Evolutionary conservation across 2,113 vertebrate genomes (phyloP).

Genomic region (Lucifuga dentata): DNA sequence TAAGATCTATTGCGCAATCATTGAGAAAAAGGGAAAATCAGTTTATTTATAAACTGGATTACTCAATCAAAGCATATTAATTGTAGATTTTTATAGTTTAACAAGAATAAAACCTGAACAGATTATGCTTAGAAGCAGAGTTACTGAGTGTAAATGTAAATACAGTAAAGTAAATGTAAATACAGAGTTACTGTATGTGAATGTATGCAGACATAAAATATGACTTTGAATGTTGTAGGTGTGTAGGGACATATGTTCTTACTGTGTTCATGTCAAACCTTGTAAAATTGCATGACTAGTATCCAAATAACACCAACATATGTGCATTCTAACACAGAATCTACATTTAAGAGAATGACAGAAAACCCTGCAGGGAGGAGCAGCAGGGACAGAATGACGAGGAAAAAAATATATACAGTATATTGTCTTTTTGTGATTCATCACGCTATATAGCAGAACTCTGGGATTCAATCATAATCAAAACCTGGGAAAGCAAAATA

Average conservation of each 20-base stretch:
- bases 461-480: conserved; percentile 55
- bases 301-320: no score
- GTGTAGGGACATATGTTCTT: background rate
- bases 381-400: background rate
- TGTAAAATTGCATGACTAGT: conserved; percentile 37
- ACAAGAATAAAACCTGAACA: conserved; percentile 1
- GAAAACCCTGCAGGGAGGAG: conserved; percentile 15
- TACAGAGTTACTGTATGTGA: background rate
- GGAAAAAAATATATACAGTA: conserved; percentile 1
- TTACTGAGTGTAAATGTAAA: no score
- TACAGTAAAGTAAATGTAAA: no score
- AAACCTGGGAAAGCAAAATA: conserved; percentile 52
- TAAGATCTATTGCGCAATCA: no score
- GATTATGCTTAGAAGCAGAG: background rate
- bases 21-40: background rate
- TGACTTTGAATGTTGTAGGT: conserved; percentile 1
- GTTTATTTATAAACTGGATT: conserved; percentile 26
- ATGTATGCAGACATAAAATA: background rate
- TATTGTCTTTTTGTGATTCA: conserved; percentile 45
- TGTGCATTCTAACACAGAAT: background rate
- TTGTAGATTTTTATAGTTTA: background rate
- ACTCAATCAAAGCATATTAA: background rate
- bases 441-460: conserved; percentile 25
- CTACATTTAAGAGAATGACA: conserved; percentile 7
- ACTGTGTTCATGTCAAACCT: conserved; percentile 26